These are phyloP conservation scores for Goniozus legneri DNA, from an alignment of 1,140 invertebrate genomes.

Conservation along the genomic window DNA sequence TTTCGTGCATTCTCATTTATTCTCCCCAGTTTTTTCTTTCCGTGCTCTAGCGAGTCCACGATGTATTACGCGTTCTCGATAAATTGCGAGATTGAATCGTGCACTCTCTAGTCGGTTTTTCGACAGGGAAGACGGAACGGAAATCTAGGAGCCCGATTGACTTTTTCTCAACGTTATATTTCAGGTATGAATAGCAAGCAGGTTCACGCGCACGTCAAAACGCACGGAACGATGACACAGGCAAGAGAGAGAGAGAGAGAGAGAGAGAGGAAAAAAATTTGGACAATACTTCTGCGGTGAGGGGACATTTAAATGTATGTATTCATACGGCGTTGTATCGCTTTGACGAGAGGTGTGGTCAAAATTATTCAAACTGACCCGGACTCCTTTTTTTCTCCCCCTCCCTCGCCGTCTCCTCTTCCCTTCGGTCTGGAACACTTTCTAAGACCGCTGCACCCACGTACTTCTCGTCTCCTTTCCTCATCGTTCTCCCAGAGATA, in stretches of 20 bases:
- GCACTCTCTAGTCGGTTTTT: too few relatives aligned
- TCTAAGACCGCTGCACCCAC: conserved; percentile 51
- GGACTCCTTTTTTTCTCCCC: conserved; percentile 50
- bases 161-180: too few relatives aligned
- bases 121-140: too few relatives aligned
- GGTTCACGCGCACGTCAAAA: too few relatives aligned
- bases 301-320: conserved; percentile 55
- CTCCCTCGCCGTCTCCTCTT: too few relatives aligned
- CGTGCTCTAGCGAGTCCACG: too few relatives aligned
- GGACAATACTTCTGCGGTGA: conserved; percentile 45
- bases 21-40: too few relatives aligned
- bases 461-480: conserved; percentile 23
- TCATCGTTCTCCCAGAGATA: conserved; percentile 8
- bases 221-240: not conserved
- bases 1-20: too few relatives aligned
- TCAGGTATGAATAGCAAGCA: too few relatives aligned
- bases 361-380: conserved; percentile 58
- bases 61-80: too few relatives aligned
- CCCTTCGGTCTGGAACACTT: conserved; percentile 48
- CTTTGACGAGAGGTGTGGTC: conserved; percentile 55
- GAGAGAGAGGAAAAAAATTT: conserved; percentile 30
- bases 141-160: too few relatives aligned
- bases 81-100: too few relatives aligned
- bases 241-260: not conserved
- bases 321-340: conserved; percentile 51